Base-by-base conservation (phyloP, 1,140 invertebrate species). In the Bombus affinis region DNA sequence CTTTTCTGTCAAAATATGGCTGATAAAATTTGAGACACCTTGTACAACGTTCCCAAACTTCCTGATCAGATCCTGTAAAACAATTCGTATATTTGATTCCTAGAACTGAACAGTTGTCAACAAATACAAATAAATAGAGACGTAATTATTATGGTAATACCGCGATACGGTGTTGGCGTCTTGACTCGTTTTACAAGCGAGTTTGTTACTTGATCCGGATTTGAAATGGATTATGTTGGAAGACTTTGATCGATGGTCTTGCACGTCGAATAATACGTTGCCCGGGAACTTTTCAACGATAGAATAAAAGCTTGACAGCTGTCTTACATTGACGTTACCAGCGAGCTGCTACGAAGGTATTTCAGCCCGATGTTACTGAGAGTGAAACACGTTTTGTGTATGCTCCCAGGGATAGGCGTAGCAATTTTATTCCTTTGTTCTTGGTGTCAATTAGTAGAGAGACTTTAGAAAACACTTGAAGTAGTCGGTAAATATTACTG, bases 211-310 rank as follows among this genome's bases (percentile, higher is more conserved):
- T 37, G 57, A 82, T 75, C 71, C 53, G 81, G 32, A 44, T 75
- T 75, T 65, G 71, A 65, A 82, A 75, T 65, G 57, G 47, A 82
- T 74, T 82, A 73, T 71, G 42, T 22, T 28, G 37, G 39, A 35
- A 74, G 42, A 74, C 70, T 25, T 74, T 82, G 81, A 82, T 75
- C 71, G 71, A 82, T 42, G 71, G 8, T 74, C 53, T 37, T 82
- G 81, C 72, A 66, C 37, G 81, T 65, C 57, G 81, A 74, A 44
- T 47, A 74, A 75, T 37, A 65, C 4, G 71, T 47, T 82, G 37
- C 22, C 35, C 10, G 71, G 32, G 70, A 44, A 81, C 53, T 39
- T 62, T 81, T 73, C 47, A 62, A 44, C 80, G n/a, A 73, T 13
- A 13, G 39, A 44, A 75, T 74, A 75, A 74, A 73, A 62, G 42